A percentile compares a stretch with the other conserved stretches of the same genome.
Conservation (phyloP, 1,140 invertebrate genomes). For the Oryctes rhinoceros region DNA sequence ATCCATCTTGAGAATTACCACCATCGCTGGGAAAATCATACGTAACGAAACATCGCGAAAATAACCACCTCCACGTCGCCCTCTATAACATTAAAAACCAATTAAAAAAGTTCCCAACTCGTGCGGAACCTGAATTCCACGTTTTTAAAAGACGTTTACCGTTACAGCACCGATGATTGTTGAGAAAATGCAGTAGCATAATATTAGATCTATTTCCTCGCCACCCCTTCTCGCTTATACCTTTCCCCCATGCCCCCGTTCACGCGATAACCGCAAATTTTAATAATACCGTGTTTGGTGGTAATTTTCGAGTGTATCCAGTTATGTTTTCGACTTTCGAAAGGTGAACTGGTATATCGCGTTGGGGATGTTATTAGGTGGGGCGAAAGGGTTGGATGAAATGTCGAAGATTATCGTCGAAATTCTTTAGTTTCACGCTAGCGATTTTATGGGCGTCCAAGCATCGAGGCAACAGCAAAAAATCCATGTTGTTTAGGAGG, state of each 20-base stretch:
- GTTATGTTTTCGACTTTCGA: neutral
- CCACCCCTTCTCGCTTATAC: too few relatives aligned
- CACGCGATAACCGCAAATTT: slow-evolving; percentile 12
- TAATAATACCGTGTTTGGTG: neutral
- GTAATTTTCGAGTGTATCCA: neutral
- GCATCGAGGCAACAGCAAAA: too few relatives aligned
- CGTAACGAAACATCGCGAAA: neutral
- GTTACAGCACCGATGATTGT: neutral
- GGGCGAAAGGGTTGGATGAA: neutral
- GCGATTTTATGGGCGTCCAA: too few relatives aligned
- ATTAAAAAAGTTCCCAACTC: neutral
- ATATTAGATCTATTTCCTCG: neutral
- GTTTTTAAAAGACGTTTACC: neutral
- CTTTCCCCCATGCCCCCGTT: neutral
- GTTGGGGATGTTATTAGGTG: too few relatives aligned
- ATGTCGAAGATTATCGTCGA: neutral
- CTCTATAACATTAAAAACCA: neutral
- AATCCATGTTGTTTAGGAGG: too few relatives aligned
- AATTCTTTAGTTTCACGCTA: neutral
- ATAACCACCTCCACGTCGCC: neutral
- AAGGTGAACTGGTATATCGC: neutral
- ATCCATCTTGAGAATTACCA: neutral
- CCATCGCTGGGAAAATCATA: neutral
- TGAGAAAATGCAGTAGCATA: neutral
- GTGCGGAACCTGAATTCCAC: neutral